Percentiles rank a stretch among this genome's conserved stretches.
Conservation (phyloP, 2,113 vertebrate genomes). For the Passer montanus region DNA sequence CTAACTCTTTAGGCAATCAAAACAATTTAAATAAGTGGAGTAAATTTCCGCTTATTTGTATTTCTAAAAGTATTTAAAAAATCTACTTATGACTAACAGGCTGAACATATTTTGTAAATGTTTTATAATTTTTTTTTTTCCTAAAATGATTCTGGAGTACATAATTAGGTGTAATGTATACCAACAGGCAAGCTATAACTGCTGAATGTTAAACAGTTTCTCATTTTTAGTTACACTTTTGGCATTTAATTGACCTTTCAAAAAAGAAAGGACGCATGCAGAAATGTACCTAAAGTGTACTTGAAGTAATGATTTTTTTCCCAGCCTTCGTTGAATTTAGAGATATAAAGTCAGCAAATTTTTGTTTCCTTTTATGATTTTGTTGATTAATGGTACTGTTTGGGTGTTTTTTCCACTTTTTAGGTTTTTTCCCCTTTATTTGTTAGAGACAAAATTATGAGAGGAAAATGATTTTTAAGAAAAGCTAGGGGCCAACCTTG, state of each 20-base stretch:
- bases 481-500: neutral
- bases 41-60: neutral
- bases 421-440: accelerated
- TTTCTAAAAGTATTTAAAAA: neutral
- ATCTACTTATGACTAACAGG: neutral
- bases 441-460: neutral
- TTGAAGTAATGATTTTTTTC: neutral
- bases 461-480: neutral
- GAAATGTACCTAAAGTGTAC: neutral
- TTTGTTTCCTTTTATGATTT: neutral
- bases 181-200: neutral
- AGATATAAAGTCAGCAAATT: neutral
- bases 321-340: neutral
- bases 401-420: accelerated
- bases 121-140: constrained; percentile 43
- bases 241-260: constrained; percentile 43
- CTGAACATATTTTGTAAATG: constrained; percentile 40
- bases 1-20: constrained; percentile 2
- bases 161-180: constrained; percentile 41
- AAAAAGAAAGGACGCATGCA: neutral
- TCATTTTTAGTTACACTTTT: neutral
- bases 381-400: neutral
- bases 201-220: constrained; percentile 27
- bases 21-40: neutral
- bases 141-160: constrained; percentile 3